Base-by-base conservation (phyloP, 2,797 vertebrate species). In the Mus spretus region DNA sequence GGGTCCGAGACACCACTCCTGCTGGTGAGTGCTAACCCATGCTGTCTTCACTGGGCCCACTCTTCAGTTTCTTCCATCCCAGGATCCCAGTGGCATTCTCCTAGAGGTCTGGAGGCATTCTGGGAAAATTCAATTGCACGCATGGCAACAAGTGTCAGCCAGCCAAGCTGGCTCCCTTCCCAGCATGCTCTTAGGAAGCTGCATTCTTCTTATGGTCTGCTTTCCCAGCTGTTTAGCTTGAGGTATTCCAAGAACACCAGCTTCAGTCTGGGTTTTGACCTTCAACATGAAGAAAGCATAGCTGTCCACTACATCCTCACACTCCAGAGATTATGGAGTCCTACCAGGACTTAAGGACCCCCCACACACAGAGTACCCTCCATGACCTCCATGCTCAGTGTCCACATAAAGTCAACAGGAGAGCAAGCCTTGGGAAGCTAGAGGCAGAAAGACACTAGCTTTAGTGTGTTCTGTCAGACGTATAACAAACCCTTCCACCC, bases 11-110 rank as follows among this genome's bases (percentile, higher is more conserved):
- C 61, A 59, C 20, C 37, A 10, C 37, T 92, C 81, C 91, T 80
- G 77, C 93, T 37, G 97, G 98, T 98, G 92, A 98, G 98, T 98
- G 59, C 37, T 34, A 15, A 47, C n/a, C n/a, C 63, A 7, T 6
- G 2, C 9, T 65, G 40, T 70, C 50, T 6, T 31, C 37, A 55
- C 82, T 61, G 72, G 44, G 15, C 37, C 67, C 63, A 7, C 12
- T 37, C 37, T 85, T 75, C 20, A 11, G 1, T 79, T 74, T 92
- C 86, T 67, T 40, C 50, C 19, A 7, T 24, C 31, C 44, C 50
- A 53, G 84, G 53, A 26, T 89, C 79, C 28, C 8, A 2, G 50
- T 15, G 0, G 65, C 92, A 50, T 82, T 93, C 92, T 80, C 90
- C 81, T 50, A 47, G 70, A 75, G 40, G 19, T 77, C 44, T 95